A percentile compares a stretch with the other conserved stretches of the same genome.
Evolutionary conservation across 2,797 vertebrate species (phyloP).

Genomic region (Muscicapa comitata): DNA sequence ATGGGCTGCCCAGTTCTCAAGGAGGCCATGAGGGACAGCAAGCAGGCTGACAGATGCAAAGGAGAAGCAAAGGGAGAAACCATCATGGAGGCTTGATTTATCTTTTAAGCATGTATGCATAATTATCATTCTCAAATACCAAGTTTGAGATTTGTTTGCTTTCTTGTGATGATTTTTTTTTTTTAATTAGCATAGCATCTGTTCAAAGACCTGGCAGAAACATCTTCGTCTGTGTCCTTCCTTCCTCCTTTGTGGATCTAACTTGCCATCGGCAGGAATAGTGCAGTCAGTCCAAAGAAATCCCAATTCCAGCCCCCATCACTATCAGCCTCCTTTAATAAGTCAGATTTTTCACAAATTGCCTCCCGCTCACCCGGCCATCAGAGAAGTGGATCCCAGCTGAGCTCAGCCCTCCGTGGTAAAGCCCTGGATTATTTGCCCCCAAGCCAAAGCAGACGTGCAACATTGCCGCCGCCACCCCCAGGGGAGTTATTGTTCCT

Average conservation of each 20-base stretch:
- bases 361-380: not conserved
- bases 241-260: constrained; percentile 20
- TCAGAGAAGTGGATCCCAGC: not conserved
- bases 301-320: not conserved
- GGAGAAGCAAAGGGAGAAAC: constrained; percentile 16
- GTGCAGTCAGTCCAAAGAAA: not conserved
- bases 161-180: not conserved
- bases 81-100: constrained; percentile 26
- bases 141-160: not conserved
- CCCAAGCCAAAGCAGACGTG: not conserved
- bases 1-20: not conserved
- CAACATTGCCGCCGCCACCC: not conserved
- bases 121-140: not conserved
- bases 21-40: not conserved
- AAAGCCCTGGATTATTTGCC: not conserved
- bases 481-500: constrained; percentile 28
- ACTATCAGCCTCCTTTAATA: not conserved
- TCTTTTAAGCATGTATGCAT: not conserved
- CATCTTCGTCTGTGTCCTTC: not conserved
- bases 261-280: not conserved
- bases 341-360: not conserved
- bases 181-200: not conserved
- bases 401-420: not conserved
- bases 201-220: not conserved
- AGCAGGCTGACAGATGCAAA: not conserved